phyloP scores from a whole-genome alignment of 1,140 invertebrate species.

The Aphelinus atriplicis region DNA sequence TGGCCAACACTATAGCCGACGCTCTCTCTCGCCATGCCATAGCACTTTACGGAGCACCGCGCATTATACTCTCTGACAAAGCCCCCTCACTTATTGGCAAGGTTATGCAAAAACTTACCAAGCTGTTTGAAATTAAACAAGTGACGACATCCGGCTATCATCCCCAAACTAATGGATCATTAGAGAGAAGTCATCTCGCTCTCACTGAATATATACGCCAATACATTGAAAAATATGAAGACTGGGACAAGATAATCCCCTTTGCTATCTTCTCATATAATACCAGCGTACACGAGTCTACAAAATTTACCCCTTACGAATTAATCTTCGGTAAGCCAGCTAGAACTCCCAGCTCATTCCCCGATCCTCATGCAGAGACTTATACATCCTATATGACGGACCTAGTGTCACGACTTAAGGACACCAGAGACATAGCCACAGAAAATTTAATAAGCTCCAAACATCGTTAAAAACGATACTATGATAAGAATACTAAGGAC shows the following conservation, averaged over 20 bases:
- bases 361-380: background rate
- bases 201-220: slow-evolving; percentile 1
- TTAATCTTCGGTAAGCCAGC: background rate
- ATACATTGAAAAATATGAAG: background rate
- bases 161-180: slow-evolving; percentile 26
- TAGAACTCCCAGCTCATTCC: background rate
- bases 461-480: no score
- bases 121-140: background rate
- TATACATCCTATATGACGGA: background rate
- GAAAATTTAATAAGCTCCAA: no score
- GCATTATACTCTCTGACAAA: no score
- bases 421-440: no score
- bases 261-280: slow-evolving; percentile 9
- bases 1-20: background rate
- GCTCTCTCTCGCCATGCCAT: background rate
- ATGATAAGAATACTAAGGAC: no score
- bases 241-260: slow-evolving; percentile 10
- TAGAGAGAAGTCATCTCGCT: slow-evolving; percentile 22
- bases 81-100: no score
- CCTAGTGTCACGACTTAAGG: background rate
- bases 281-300: background rate
- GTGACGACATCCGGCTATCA: background rate
- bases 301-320: slow-evolving; percentile 19
- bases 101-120: background rate
- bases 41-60: no score